Evolutionary conservation across 2,888 invertebrate genomes (phyloP).

Genomic region (Notodonta dromedarius): DNA sequence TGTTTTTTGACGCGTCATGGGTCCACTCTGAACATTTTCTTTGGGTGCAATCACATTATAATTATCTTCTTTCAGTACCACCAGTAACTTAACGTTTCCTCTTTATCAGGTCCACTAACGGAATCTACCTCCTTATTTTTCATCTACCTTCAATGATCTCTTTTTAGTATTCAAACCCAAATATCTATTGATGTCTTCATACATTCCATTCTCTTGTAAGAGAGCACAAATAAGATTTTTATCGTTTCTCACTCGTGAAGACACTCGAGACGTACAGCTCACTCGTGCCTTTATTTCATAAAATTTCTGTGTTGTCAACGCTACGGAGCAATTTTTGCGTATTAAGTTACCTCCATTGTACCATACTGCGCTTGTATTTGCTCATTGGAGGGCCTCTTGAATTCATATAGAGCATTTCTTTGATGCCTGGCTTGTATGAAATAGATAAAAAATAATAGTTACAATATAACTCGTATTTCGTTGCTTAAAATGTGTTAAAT

Average conservation of each 20-base stretch:
- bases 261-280: conserved; percentile 4
- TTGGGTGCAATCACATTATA: no score
- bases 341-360: background rate
- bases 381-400: background rate
- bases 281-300: conserved; percentile 4
- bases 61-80: no score
- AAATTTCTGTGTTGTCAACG: conserved; percentile 3
- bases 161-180: background rate
- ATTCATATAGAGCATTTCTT: background rate
- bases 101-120: no score
- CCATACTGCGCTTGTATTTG: background rate
- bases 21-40: no score
- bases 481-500: no score
- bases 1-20: no score
- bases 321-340: conserved; percentile 4
- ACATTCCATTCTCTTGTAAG: background rate
- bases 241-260: background rate
- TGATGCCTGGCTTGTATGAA: background rate
- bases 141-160: background rate
- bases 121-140: background rate
- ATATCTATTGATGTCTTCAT: conserved; percentile 2
- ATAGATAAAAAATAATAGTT: no score
- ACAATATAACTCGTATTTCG: no score
- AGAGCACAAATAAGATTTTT: background rate
- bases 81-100: no score